Conservation (phyloP, 2,888 invertebrate genomes). For the Drosophila villosipedis region DNA sequence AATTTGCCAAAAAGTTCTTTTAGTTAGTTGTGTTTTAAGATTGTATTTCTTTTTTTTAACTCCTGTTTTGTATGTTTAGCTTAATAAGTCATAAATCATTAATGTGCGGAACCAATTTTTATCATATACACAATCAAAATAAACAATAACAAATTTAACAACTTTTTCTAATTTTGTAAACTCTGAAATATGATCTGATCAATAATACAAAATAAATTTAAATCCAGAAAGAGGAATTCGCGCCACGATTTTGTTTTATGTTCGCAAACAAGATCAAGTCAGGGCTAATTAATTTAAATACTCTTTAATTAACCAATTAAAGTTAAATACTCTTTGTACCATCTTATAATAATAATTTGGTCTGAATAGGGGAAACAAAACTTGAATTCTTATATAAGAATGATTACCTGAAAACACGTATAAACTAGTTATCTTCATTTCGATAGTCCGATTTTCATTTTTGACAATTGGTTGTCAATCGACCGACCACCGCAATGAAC, state of each 20-base stretch:
- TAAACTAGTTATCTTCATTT: neutral
- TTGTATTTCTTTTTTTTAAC: slow-evolving; percentile 4
- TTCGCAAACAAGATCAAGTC: neutral
- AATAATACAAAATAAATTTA: neutral
- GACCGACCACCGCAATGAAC: slow-evolving; percentile 29
- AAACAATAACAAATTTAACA: neutral
- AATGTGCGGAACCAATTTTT: neutral
- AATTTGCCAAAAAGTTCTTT: slow-evolving; percentile 62
- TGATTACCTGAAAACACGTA: neutral
- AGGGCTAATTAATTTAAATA: neutral
- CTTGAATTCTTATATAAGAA: neutral
- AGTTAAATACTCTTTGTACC: neutral
- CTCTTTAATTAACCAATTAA: no score
- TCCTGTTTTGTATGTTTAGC: slow-evolving; percentile 10
- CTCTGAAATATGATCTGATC: neutral
- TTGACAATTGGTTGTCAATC: slow-evolving; percentile 1
- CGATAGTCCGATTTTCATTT: slow-evolving; percentile 3
- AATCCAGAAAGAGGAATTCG: neutral
- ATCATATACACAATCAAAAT: neutral
- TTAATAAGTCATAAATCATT: neutral
- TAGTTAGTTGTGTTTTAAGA: slow-evolving; percentile 20
- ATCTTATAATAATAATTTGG: neutral
- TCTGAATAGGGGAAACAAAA: neutral
- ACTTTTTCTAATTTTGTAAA: neutral
- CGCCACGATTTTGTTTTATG: neutral